A percentile compares a stretch with the other conserved stretches of the same genome.
phyloP scores from a whole-genome alignment of 2,888 invertebrate genomes.

The Drosophila borborema region DNA sequence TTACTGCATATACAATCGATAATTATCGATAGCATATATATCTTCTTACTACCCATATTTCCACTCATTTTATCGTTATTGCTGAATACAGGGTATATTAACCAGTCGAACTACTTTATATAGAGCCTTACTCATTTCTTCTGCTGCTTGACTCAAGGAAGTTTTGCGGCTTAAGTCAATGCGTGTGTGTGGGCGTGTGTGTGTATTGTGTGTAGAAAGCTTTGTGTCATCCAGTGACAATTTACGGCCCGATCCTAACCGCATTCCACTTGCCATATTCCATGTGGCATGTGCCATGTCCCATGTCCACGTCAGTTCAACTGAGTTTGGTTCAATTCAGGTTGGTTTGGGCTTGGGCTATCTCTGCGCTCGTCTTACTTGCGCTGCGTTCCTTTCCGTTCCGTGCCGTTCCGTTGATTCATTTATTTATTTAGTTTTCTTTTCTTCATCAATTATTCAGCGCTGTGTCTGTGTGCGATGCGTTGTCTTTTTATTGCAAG shows the following conservation, averaged over 20 bases:
- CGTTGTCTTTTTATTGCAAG: conserved; percentile 59
- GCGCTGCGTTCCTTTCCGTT: conserved; percentile 20
- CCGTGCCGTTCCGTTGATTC: conserved; percentile 60
- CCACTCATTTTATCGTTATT: neutral
- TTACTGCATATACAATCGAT: neutral
- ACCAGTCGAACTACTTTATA: too few species aligned
- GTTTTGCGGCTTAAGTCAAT: conserved; percentile 31
- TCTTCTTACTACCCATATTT: too few species aligned
- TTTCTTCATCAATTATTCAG: conserved; percentile 74
- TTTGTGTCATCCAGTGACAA: conserved; percentile 78
- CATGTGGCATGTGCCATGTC: conserved; percentile 20
- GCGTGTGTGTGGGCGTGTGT: conserved; percentile 5
- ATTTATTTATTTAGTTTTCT: conserved; percentile 80
- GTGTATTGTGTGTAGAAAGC: conserved; percentile 67
- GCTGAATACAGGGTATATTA: conserved; percentile 19
- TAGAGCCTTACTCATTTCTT: neutral
- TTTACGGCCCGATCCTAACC: conserved; percentile 48
- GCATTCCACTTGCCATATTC: conserved; percentile 10
- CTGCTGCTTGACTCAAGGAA: conserved; percentile 32
- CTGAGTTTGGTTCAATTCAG: conserved; percentile 12
- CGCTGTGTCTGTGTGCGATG: conserved; percentile 40
- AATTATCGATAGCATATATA: neutral
- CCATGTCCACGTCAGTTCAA: conserved; percentile 29
- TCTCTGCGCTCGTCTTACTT: conserved; percentile 5
- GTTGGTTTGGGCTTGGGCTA: conserved; percentile 1